Conservation (phyloP, 2,797 vertebrate species). For the Anniella stebbinsi region DNA sequence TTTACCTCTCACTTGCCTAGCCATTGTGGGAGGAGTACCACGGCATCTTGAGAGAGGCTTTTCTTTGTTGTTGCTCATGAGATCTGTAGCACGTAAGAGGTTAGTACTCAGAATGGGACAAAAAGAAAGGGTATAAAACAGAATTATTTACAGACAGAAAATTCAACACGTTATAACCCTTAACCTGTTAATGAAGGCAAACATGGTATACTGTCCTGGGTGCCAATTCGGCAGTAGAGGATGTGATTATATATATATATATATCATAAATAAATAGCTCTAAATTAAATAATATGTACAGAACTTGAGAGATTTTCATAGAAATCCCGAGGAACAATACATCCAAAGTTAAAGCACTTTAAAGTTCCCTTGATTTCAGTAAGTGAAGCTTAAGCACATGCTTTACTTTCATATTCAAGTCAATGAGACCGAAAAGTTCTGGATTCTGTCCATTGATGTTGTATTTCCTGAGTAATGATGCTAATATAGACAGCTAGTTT, state of each 20-base stretch:
- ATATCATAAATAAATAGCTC: not conserved
- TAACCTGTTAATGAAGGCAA: not conserved
- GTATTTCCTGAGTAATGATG: not conserved
- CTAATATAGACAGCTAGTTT: too few relatives aligned
- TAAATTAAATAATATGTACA: not conserved
- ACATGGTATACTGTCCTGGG: too few relatives aligned
- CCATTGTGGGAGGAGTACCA: too few relatives aligned
- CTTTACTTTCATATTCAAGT: not conserved
- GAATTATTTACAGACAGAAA: not conserved
- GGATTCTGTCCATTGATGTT: not conserved
- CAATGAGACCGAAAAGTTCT: too few relatives aligned
- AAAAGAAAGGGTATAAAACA: not conserved
- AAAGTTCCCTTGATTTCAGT: too few relatives aligned
- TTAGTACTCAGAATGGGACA: not conserved
- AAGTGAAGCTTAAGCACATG: not conserved
- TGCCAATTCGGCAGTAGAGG: not conserved
- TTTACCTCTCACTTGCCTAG: not conserved
- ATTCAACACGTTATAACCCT: not conserved
- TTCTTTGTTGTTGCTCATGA: not conserved
- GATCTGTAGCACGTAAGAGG: not conserved
- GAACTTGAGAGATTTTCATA: not conserved
- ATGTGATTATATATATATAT: not conserved
- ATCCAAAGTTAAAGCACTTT: not conserved
- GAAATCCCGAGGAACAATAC: not conserved
- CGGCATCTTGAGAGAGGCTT: not conserved